Conservation (phyloP, 2,797 vertebrate genomes). For the Sphenopsis melanotis region DNA sequence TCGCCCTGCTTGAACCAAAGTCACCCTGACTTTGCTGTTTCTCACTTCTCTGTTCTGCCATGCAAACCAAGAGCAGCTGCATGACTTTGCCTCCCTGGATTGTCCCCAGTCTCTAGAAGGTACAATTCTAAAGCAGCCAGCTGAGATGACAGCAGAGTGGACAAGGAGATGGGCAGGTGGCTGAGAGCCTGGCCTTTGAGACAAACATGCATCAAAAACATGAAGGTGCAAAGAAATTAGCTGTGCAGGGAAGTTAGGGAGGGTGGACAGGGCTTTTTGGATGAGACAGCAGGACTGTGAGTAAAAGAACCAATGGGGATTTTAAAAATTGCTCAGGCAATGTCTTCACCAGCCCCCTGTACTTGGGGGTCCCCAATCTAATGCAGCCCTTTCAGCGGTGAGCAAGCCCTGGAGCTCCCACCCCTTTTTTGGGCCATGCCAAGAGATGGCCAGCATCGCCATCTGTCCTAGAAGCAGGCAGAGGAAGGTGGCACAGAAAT, state of each 20-base stretch:
- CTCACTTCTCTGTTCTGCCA: neutral
- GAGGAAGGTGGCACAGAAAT: neutral
- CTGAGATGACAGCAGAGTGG: neutral
- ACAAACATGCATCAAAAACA: neutral
- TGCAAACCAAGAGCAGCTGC: neutral
- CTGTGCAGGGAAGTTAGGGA: neutral
- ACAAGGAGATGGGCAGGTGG: neutral
- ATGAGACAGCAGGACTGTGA: neutral
- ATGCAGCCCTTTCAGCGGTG: neutral
- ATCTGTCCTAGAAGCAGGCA: neutral
- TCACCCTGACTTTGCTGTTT: neutral
- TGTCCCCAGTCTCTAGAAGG: neutral
- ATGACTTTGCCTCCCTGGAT: neutral
- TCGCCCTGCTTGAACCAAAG: neutral
- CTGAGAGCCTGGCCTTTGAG: accelerated
- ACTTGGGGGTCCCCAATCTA: accelerated
- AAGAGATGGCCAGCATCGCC: neutral
- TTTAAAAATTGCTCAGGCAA: neutral
- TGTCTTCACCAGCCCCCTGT: neutral
- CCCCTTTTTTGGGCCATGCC: neutral
- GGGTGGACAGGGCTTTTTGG: neutral
- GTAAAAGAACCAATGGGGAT: neutral
- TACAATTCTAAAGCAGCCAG: neutral
- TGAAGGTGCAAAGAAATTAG: neutral
- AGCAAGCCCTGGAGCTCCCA: neutral